phyloP scores from a whole-genome alignment of 2,113 vertebrate species.

The Capra hircus region DNA sequence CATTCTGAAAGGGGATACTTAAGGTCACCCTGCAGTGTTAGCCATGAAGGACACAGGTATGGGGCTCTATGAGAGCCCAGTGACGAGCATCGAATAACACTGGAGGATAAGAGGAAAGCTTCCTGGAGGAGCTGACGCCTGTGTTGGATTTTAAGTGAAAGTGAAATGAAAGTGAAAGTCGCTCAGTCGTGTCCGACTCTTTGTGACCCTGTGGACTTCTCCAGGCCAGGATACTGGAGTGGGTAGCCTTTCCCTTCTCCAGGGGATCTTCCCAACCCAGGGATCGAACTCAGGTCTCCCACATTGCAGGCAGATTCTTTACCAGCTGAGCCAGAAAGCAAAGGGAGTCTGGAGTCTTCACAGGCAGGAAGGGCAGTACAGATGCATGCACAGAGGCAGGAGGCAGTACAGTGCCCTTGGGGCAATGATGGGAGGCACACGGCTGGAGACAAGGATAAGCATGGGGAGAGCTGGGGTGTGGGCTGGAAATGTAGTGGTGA shows the following conservation, averaged over 20 bases:
- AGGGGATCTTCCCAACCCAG: neutral
- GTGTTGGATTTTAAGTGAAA: neutral
- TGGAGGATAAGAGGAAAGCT: neutral
- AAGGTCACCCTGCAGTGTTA: neutral
- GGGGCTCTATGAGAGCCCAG: neutral
- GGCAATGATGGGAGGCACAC: rapidly evolving
- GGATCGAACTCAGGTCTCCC: neutral
- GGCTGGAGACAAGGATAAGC: neutral
- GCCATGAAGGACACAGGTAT: neutral
- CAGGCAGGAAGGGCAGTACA: neutral
- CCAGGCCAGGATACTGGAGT: neutral
- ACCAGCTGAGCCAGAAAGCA: neutral
- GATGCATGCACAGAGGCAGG: neutral
- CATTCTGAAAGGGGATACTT: neutral
- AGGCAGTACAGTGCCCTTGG: neutral
- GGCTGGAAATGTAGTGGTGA: neutral
- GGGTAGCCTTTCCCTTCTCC: neutral
- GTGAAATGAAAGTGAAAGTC: neutral
- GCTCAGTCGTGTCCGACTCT: neutral
- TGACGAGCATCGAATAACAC: neutral
- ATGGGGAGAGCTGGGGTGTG: neutral
- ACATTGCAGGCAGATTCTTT: neutral
- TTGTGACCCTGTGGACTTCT: neutral
- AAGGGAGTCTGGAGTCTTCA: neutral
- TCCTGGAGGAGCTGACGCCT: neutral